Conservation (phyloP, 2,113 vertebrate species). For the Melanerpes formicivorus region DNA sequence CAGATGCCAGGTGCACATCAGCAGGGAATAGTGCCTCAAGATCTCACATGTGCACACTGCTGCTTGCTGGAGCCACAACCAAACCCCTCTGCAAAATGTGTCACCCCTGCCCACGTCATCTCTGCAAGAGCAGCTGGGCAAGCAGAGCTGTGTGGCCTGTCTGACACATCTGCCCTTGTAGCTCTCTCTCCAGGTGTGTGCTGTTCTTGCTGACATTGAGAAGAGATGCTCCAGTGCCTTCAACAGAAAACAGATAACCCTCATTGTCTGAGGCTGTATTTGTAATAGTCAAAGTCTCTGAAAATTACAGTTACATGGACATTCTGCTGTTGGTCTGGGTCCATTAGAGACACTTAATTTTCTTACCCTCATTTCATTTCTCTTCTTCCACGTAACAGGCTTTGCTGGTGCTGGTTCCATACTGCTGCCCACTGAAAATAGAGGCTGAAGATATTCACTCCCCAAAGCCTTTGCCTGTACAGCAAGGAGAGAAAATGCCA, state of each 20-base stretch:
- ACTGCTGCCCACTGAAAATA: conserved; percentile 18
- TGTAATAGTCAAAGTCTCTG: background rate
- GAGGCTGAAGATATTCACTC: background rate
- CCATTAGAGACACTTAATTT: conserved; percentile 31
- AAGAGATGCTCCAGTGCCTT: rapidly evolving
- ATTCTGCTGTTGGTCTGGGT: conserved; percentile 21
- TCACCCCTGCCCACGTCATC: rapidly evolving
- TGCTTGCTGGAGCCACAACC: background rate
- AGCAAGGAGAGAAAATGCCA: conserved; percentile 35
- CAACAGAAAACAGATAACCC: background rate
- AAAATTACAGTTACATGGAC: conserved; percentile 3
- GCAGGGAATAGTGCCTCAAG: rapidly evolving
- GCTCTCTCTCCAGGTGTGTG: background rate
- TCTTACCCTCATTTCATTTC: conserved; percentile 28
- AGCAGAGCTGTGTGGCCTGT: background rate
- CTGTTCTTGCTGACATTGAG: background rate
- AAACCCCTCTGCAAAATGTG: background rate
- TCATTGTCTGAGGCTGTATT: background rate
- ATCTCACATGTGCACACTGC: background rate
- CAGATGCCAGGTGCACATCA: background rate
- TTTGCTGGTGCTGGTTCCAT: background rate
- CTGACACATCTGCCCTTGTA: background rate
- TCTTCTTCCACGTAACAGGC: conserved; percentile 16
- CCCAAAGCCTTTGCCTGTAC: conserved; percentile 14
- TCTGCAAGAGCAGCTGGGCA: background rate